Evolutionary conservation across 92 coral and sea anemone species (phyloP).

Genomic region (Isaurus tuberculatus): DNA sequence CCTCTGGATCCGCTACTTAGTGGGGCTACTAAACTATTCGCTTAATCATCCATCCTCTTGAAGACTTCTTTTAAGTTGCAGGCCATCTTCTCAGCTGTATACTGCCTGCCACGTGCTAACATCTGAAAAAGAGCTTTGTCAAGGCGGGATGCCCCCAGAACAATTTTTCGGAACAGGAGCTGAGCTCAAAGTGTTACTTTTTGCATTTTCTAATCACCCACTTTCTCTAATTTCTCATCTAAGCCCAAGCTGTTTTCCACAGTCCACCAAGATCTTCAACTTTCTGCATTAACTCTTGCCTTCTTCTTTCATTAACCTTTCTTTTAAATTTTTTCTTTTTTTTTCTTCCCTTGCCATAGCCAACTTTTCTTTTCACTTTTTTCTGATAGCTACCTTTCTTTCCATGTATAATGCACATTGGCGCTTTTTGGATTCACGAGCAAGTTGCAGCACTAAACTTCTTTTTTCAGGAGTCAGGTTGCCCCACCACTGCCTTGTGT

Average conservation of each 20-base stretch:
- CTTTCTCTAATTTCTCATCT: conserved; percentile 26
- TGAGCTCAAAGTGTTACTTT: conserved; percentile 26
- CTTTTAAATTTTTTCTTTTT: conserved; percentile 34
- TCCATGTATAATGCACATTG: conserved; percentile 24
- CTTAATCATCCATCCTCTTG: conserved; percentile 9
- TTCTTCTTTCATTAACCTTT: conserved; percentile 19
- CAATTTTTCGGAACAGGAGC: conserved; percentile 39
- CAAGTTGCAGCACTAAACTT: conserved; percentile 5
- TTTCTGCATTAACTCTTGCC: conserved; percentile 30
- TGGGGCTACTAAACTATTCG: conserved; percentile 13
- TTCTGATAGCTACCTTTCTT: conserved; percentile 40
- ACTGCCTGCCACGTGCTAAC: conserved; percentile 42
- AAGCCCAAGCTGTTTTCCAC: conserved; percentile 44
- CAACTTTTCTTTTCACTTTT: conserved; percentile 44
- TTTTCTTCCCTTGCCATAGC: conserved; percentile 34
- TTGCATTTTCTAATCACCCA: conserved; percentile 6
- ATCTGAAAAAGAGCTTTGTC: conserved; percentile 44
- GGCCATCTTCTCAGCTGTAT: conserved; percentile 19
- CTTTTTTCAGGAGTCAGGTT: conserved; percentile 20
- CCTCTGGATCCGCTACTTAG: too few relatives aligned
- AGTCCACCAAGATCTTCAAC: conserved; percentile 54
- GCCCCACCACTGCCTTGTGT: conserved; percentile 44
- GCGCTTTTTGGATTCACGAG: conserved; percentile 9
- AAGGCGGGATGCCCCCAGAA: conserved; percentile 46
- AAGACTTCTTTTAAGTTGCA: conserved; percentile 20